These are phyloP conservation scores for Penaeus monodon DNA, from an alignment of 2,888 invertebrate genomes.

Conservation along the genomic window DNA sequence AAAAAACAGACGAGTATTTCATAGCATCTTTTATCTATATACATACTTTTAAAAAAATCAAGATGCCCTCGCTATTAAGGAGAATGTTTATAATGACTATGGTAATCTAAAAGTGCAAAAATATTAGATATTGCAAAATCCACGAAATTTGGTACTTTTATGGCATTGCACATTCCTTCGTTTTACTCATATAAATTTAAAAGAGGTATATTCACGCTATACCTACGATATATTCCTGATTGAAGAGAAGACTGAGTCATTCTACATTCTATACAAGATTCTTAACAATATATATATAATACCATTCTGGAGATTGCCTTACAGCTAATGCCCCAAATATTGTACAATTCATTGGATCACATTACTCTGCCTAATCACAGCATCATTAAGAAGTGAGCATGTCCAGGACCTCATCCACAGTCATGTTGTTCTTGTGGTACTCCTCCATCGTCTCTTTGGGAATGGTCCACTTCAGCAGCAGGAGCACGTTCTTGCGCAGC, in stretches of 20 bases:
- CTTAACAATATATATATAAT: too few species aligned
- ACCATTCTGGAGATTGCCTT: too few species aligned
- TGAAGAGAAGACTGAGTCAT: too few species aligned
- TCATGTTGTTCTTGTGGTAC: constrained; percentile 81
- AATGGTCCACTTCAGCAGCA: constrained; percentile 84
- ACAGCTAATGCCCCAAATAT: too few species aligned
- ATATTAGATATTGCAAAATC: background rate
- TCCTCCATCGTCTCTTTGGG: constrained; percentile 83
- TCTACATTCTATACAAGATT: too few species aligned
- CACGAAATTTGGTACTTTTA: background rate
- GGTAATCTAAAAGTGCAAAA: background rate
- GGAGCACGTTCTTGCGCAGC: constrained; percentile 81
- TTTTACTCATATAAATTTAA: background rate
- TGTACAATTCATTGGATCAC: background rate
- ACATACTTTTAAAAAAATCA: too few species aligned
- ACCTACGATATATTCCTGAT: background rate
- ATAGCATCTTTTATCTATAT: too few species aligned
- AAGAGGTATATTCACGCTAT: background rate
- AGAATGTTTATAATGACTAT: background rate
- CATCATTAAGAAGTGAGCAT: constrained; percentile 76
- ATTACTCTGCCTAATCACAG: background rate
- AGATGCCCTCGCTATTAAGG: background rate
- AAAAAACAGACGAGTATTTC: too few species aligned
- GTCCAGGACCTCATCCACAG: constrained; percentile 84
- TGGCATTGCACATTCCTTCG: constrained; percentile 13